Evolutionary conservation across 1,140 invertebrate genomes (phyloP), one percentile per base, ranked within the genome.

Genomic region (Aleiodes sp.): DNA sequence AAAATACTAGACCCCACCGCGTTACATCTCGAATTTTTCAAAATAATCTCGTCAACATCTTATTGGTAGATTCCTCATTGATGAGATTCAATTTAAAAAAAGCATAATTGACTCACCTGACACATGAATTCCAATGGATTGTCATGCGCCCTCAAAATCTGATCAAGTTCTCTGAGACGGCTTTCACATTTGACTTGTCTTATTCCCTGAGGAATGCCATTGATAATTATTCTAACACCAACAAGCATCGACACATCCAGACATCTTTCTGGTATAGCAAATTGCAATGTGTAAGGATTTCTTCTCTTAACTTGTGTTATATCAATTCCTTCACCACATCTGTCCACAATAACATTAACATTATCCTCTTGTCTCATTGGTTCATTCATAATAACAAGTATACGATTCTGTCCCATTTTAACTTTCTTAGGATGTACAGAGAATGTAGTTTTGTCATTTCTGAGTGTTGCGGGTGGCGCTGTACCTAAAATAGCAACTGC

Each of bases 91-190:
- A n/a, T n/a, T n/a, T n/a, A n/a, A n/a, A n/a, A n/a, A n/a, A n/a
- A n/a, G n/a, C n/a, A n/a, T n/a, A n/a, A n/a, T n/a, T n/a, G 2
- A 14, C 67, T 77, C 87, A 93, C 92, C 88, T 94, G 93, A 73
- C 94, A 94, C 91, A 96, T 94, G 77, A 95, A 95, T 78, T 94
- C 92, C 31, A 95, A 83, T 0, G 94, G 94, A 83, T 93, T 94
- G 72, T 94, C 92, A 37, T 91, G 89, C 1, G 91, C 89, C 39
- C 92, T 83, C 31, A 96, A 86, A 68, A 96, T 88, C 75, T 94
- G 92, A 80, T 95, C 94, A 66, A 96, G 83, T 81, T 95, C 94
- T 26, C 93, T 86, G 24, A 95, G 85, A 65, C 92, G 88, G 76
- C 93, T 94, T 82, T 95, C 94, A 81, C 94, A 95, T 80, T 96